Conservation (phyloP, 2,113 vertebrate genomes). For the Dolichotis patagonum region DNA sequence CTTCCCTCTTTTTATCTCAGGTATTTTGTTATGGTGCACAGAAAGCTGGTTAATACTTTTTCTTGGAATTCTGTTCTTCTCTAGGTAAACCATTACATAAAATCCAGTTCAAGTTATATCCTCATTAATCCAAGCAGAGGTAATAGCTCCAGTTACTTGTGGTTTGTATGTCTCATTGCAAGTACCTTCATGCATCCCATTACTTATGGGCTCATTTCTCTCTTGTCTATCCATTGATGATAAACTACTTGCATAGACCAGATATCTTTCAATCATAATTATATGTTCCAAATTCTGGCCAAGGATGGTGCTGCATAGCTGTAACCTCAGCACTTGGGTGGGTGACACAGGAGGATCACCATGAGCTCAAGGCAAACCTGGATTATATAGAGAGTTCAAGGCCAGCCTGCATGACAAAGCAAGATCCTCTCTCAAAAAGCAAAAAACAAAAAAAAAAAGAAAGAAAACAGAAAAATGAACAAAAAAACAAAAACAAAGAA, state of each 20-base stretch:
- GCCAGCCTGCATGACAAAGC: background rate
- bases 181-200: background rate
- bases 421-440: background rate
- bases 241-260: background rate
- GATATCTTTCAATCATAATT: background rate
- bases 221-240: background rate
- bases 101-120: background rate
- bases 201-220: background rate
- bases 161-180: background rate
- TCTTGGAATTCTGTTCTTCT: background rate
- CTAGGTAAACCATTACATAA: background rate
- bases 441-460: no score
- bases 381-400: background rate
- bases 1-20: background rate
- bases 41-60: background rate
- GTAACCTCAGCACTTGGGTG: background rate
- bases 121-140: background rate
- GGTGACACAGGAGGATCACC: background rate
- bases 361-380: background rate
- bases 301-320: background rate
- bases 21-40: background rate
- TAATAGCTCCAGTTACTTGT: background rate
- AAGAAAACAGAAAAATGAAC: no score
- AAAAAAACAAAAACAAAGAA: background rate
- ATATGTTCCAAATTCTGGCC: background rate